Conservation (phyloP, 2,797 vertebrate species). For the Neosalanx taihuensis region DNA sequence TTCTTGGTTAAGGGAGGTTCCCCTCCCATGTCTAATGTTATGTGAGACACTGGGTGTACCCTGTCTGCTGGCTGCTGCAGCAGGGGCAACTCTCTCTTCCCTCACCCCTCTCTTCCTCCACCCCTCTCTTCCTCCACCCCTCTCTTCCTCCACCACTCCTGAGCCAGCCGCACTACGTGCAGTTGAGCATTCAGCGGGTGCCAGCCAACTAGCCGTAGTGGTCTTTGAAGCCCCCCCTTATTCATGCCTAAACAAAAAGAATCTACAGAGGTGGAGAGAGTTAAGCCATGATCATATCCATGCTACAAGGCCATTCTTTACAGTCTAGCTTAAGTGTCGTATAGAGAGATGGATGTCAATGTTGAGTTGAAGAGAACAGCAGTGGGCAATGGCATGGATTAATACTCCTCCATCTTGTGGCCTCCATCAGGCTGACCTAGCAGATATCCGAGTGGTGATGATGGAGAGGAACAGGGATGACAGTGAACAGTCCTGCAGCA, state of each 20-base stretch:
- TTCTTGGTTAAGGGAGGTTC: constrained; percentile 68
- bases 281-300: not conserved
- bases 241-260: not conserved
- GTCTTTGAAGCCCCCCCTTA: constrained; percentile 29
- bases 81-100: constrained; percentile 34
- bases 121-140: constrained; percentile 12
- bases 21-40: constrained; percentile 38
- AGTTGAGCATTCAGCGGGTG: constrained; percentile 40
- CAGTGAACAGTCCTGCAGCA: constrained; percentile 76
- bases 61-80: constrained; percentile 39
- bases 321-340: not conserved
- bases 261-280: no score
- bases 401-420: not conserved
- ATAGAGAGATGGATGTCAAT: not conserved
- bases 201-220: constrained; percentile 25
- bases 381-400: not conserved
- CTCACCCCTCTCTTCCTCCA: not conserved
- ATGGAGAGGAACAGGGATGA: constrained; percentile 79
- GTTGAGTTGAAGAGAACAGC: not conserved
- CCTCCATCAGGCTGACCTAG: constrained; percentile 71
- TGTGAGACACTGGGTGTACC: constrained; percentile 45
- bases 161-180: constrained; percentile 29
- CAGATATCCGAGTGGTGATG: constrained; percentile 76
- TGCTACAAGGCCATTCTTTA: not conserved
- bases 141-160: constrained; percentile 20